phyloP scores from a whole-genome alignment of 2,888 invertebrate genomes.

The Limnephilus lunatus region DNA sequence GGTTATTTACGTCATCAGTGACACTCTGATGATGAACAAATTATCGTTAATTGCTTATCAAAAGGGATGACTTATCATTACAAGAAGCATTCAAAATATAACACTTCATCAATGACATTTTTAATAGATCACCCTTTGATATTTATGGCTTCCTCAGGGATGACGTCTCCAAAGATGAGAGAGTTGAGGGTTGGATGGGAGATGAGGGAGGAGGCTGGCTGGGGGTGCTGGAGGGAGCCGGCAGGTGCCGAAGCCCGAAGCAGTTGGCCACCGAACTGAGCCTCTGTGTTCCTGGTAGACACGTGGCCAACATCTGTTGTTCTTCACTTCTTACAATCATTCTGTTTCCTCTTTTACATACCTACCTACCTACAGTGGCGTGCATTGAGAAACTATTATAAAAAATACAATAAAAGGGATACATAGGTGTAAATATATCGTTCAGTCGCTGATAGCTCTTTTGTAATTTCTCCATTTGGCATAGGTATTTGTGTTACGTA shows the following conservation, averaged over 20 bases:
- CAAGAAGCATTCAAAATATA: not conserved
- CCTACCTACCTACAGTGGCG: not conserved
- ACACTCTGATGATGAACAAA: not conserved
- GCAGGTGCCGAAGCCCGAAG: constrained; percentile 24
- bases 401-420: not conserved
- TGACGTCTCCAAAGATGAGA: not conserved
- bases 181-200: not conserved
- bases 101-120: not conserved
- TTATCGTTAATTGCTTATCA: not conserved
- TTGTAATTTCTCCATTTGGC: not conserved
- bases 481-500: too few relatives aligned
- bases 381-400: not conserved
- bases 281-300: constrained; percentile 17
- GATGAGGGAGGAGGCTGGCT: not conserved
- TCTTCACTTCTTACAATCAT: not conserved
- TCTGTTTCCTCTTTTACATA: not conserved
- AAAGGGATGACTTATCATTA: not conserved
- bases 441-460: not conserved
- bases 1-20: not conserved
- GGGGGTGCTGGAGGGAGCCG: constrained; percentile 9
- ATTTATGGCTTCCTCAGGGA: constrained; percentile 18
- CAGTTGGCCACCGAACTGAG: constrained; percentile 47
- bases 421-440: not conserved
- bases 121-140: not conserved
- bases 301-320: constrained; percentile 43